These are phyloP conservation scores for Periphyllus acericola DNA, from an alignment of 2,888 invertebrate genomes.

Conservation along the genomic window DNA sequence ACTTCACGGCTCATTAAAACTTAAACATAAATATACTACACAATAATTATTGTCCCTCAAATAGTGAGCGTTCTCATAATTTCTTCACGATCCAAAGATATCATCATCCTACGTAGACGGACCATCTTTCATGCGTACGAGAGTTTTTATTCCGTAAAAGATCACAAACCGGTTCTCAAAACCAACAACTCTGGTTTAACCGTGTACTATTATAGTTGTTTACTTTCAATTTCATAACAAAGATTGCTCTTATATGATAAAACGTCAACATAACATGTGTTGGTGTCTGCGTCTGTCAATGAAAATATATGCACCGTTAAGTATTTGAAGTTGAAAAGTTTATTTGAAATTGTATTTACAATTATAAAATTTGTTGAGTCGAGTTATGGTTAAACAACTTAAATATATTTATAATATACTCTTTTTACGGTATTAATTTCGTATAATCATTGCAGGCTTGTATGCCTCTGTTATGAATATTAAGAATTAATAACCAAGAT, in stretches of 20 bases:
- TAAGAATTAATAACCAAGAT: not conserved
- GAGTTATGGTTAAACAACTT: no score
- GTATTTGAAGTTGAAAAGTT: no score
- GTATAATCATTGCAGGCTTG: no score
- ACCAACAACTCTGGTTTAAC: not conserved
- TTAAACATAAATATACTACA: not conserved
- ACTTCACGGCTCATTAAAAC: constrained; percentile 4
- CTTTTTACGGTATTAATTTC: no score
- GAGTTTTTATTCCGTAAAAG: constrained; percentile 11
- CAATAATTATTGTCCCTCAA: not conserved
- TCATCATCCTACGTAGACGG: not conserved
- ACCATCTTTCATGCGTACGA: not conserved
- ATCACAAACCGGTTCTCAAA: constrained; percentile 31
- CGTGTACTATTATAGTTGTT: not conserved
- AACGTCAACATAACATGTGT: no score
- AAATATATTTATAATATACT: no score
- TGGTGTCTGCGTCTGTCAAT: no score
- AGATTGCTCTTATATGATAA: not conserved
- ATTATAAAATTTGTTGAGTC: no score
- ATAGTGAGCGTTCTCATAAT: constrained; percentile 3
- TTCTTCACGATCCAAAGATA: constrained; percentile 12
- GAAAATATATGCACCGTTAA: no score
- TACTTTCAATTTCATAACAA: constrained; percentile 18
- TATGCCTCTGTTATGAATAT: not conserved
- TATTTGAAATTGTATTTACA: no score